phyloP scores from a whole-genome alignment of 2,113 vertebrate genomes.

The Todiramphus saurophagus region DNA sequence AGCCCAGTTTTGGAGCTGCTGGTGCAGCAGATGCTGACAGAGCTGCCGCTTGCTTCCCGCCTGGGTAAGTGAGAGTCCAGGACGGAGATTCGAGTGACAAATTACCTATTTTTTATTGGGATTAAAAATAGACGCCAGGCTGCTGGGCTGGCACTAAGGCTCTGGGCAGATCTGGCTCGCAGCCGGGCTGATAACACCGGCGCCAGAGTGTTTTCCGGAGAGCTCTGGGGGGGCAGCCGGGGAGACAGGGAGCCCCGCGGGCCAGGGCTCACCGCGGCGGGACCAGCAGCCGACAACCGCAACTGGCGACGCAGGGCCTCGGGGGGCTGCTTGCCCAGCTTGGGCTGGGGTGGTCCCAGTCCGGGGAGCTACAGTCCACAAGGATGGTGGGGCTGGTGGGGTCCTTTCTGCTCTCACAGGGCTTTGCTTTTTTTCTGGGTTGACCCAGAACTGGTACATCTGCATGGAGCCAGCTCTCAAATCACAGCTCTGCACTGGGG shows the following conservation, averaged over 20 bases:
- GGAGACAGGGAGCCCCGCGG: background rate
- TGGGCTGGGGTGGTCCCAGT: background rate
- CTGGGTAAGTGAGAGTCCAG: background rate
- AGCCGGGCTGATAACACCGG: background rate
- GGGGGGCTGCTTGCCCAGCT: background rate
- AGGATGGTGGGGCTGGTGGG: accelerated
- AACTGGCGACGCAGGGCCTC: accelerated
- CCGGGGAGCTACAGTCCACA: background rate
- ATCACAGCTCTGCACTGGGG: background rate
- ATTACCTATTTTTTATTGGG: slow-evolving; percentile 5
- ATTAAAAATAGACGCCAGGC: background rate
- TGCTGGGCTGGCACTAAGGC: background rate
- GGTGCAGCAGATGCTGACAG: background rate
- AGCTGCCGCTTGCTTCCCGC: background rate
- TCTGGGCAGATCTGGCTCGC: background rate
- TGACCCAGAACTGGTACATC: background rate
- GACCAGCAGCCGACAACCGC: background rate
- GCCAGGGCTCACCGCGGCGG: accelerated
- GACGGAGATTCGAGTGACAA: background rate
- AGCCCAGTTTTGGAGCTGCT: background rate
- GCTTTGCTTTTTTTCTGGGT: background rate
- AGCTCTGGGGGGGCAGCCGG: background rate
- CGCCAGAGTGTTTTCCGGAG: background rate
- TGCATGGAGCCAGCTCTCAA: accelerated
- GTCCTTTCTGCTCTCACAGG: background rate